Evolutionary conservation across 2,113 vertebrate species (phyloP).

Genomic region (Tor tambroides): DNA sequence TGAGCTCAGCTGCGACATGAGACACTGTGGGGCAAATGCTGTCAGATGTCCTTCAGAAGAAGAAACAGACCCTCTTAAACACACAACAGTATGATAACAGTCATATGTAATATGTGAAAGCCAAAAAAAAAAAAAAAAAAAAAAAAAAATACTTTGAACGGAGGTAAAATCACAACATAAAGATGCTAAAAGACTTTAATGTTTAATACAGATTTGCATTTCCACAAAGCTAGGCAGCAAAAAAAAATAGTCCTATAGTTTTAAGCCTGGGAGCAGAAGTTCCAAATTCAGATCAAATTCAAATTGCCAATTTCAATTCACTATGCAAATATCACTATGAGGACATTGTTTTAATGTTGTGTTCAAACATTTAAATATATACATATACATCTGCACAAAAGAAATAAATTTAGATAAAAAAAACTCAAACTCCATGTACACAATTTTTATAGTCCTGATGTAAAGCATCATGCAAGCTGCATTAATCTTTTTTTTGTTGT

Average conservation of each 20-base stretch:
- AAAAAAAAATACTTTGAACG: background rate
- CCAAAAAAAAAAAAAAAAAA: too few species aligned
- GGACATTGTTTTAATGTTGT: background rate
- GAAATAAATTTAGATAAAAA: background rate
- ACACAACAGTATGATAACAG: background rate
- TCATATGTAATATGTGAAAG: background rate
- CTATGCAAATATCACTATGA: background rate
- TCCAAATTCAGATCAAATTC: background rate
- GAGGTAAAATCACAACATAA: background rate
- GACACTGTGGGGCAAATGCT: slow-evolving; percentile 15
- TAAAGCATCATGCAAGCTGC: too few species aligned
- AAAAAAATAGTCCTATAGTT: background rate
- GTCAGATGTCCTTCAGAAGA: slow-evolving; percentile 16
- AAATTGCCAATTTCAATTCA: background rate
- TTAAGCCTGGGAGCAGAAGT: background rate
- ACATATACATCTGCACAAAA: too few species aligned
- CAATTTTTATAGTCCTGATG: too few species aligned
- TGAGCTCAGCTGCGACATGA: slow-evolving; percentile 47
- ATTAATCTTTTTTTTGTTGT: too few species aligned
- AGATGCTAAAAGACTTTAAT: background rate
- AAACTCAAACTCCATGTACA: background rate
- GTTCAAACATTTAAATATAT: background rate
- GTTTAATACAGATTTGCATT: background rate
- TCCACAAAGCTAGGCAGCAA: background rate
- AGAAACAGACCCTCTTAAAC: background rate